phyloP scores from a whole-genome alignment of 2,888 invertebrate genomes.

The Mythimna vitellina region DNA sequence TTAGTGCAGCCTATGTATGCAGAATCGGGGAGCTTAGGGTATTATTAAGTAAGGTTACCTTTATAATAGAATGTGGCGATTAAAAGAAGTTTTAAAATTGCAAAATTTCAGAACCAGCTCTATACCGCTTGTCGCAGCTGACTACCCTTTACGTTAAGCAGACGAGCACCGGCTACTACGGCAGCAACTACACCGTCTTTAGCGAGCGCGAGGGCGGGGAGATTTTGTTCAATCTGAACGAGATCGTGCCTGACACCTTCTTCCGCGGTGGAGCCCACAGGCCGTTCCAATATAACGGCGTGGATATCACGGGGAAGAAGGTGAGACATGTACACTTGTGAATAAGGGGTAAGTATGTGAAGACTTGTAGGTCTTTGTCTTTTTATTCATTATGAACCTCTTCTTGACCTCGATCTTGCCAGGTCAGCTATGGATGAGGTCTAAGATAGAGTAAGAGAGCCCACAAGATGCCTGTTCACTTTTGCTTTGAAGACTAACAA shows the following conservation, averaged over 20 bases:
- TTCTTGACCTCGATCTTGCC: no score
- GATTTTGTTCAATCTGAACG: conserved; percentile 17
- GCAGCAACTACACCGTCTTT: conserved; percentile 27
- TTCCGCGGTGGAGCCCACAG: conserved; percentile 1
- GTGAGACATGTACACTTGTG: conserved; percentile 17
- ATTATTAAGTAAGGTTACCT: no score
- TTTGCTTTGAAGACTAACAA: no score
- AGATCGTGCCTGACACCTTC: neutral
- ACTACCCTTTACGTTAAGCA: conserved; percentile 10
- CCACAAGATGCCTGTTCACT: no score
- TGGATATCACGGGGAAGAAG: conserved; percentile 21
- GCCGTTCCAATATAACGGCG: conserved; percentile 28
- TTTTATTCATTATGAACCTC: no score
- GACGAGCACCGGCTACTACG: conserved; percentile 14
- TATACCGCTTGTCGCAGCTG: conserved; percentile 18
- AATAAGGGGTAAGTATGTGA: no score
- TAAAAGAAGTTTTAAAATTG: neutral
- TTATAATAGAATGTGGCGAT: no score
- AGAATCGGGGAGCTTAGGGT: no score
- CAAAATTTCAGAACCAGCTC: conserved; percentile 18
- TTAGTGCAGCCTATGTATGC: no score
- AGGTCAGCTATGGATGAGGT: no score
- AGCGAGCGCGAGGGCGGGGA: neutral
- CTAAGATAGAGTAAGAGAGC: no score
- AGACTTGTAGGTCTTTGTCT: no score